A percentile compares a stretch with the other conserved stretches of the same genome.
Conservation (phyloP, 2,113 vertebrate genomes). For the Murina feae region DNA sequence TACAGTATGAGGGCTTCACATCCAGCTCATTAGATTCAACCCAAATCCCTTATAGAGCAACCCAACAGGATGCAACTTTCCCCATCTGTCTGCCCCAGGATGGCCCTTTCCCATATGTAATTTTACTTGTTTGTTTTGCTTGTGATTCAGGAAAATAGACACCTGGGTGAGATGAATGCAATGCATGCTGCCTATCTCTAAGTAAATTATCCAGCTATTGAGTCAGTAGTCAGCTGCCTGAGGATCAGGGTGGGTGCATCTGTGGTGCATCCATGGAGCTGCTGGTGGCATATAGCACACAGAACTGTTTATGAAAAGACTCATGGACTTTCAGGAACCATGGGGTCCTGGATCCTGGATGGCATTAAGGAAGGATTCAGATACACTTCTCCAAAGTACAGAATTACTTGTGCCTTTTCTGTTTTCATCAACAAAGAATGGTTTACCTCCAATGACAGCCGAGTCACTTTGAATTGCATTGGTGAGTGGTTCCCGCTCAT, state of each 20-base stretch:
- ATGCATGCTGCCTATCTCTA: not conserved
- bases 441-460: constrained; percentile 87
- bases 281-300: not conserved
- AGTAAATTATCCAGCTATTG: constrained; percentile 28
- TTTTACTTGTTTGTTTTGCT: constrained; percentile 2
- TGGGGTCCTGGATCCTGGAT: not conserved
- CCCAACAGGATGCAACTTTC: not conserved
- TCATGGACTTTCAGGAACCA: not conserved
- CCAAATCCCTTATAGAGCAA: constrained; percentile 11
- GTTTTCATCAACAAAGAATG: not conserved
- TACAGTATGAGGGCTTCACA: not conserved
- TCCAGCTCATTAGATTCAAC: not conserved
- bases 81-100: constrained; percentile 3
- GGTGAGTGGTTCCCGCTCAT: constrained; percentile 87
- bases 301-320: not conserved
- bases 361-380: not conserved
- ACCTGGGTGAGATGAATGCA: not conserved
- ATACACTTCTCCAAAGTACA: not conserved
- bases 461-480: constrained; percentile 88
- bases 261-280: not conserved
- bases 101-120: not conserved
- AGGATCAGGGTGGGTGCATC: not conserved
- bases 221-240: not conserved
- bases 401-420: not conserved
- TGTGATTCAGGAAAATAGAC: constrained; percentile 38